phyloP scores from a whole-genome alignment of 2,797 vertebrate genomes.

The Eremophila alpestris region DNA sequence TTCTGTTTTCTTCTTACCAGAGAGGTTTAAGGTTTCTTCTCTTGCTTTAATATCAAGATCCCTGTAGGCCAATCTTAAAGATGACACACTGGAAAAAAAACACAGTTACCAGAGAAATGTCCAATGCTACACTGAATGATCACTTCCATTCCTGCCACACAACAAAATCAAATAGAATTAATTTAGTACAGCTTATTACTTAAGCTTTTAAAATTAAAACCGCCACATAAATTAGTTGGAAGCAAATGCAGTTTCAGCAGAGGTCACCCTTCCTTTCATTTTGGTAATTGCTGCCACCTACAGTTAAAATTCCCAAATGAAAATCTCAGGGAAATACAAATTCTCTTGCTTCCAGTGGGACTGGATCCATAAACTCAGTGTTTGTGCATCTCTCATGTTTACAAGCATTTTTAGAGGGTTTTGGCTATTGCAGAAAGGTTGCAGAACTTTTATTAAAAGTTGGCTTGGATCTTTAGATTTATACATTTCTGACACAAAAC shows the following conservation, averaged over 20 bases:
- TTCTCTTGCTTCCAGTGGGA: not conserved
- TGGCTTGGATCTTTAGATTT: not conserved
- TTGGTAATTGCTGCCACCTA: conserved; percentile 13
- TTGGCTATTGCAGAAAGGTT: not conserved
- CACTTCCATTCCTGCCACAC: not conserved
- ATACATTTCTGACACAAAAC: not conserved
- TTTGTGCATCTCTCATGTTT: not conserved
- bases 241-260: not conserved
- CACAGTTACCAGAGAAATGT: not conserved
- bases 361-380: not conserved
- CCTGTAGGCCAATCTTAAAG: conserved; percentile 86
- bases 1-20: conserved; percentile 86
- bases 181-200: not conserved
- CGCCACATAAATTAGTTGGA: not conserved
- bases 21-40: conserved; percentile 79
- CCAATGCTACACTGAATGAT: not conserved
- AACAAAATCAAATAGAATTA: not conserved
- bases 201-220: not conserved
- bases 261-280: not conserved
- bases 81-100: conserved; percentile 75
- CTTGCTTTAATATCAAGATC: conserved; percentile 88
- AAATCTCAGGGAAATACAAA: not conserved
- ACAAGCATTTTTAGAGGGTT: not conserved
- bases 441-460: not conserved
- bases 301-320: not conserved